Base-by-base conservation (phyloP, 2,888 invertebrate species). In the Spodoptera exigua region DNA sequence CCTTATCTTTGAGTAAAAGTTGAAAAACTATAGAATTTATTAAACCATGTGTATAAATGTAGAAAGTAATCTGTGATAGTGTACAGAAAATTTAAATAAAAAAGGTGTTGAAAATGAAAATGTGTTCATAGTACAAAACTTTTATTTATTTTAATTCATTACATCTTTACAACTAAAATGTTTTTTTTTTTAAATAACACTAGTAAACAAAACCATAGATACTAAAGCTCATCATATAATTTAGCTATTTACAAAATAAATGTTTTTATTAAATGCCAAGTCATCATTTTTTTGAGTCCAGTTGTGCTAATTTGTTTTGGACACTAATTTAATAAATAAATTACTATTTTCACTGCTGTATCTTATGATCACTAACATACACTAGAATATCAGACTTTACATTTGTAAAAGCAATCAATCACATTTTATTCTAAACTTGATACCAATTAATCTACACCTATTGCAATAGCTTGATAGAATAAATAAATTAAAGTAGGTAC, bases 1-100 rank as follows among this genome's bases (percentile, higher is more conserved):
- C 96, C 78, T 84, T 97, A 37, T 93, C 95, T 53, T 84, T 97
- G 71, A 95, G 96, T 78, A 95, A 94, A 85, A 94, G 79, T 68
- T 85, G 32, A 56, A 21, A 1, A 13, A 43, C 36, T 37, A 32
- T 35, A n/a, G 1, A 27, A 27, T 27, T 21, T 5, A 5, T 21
- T 3, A 21, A 21, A 21, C 21, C 3, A 5, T 21, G 21, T 21
- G 3, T 21, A 5, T 21, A 5, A 21, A 5, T 5, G 21, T 1
- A 5, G 5, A 9, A 9, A 27, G 27, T 7, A 27, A 27, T 27
- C 36, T 37, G 43, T 35, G 11, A 13, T 60, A 44, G 43, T 16
- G 7, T 48, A 41, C 47, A 34, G 21, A 35, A 4, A 11, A 14
- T 10, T 13, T 36, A 5, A 45, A 13, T 18, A 49, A 45, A 39